phyloP scores from a whole-genome alignment of 2,888 invertebrate species.

The Dilophus febrilis region DNA sequence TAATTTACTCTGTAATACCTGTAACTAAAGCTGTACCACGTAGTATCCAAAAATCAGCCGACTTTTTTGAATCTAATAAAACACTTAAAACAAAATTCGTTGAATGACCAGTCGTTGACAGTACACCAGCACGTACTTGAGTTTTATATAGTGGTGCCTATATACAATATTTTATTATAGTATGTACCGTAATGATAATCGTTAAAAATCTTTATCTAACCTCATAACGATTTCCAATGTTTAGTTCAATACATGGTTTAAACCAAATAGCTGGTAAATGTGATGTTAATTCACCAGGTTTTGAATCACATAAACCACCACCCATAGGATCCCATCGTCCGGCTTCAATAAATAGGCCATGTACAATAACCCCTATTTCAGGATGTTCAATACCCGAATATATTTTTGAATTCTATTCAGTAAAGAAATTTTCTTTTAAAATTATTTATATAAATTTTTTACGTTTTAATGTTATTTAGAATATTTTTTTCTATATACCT shows the following conservation, averaged over 20 bases:
- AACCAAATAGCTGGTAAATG: slow-evolving; percentile 24
- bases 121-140: slow-evolving; percentile 63
- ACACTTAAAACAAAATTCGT: slow-evolving; percentile 80
- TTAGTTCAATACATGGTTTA: slow-evolving; percentile 22
- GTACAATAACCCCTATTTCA: slow-evolving; percentile 52
- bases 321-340: slow-evolving; percentile 59
- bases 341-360: slow-evolving; percentile 75
- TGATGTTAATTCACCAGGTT: slow-evolving; percentile 39
- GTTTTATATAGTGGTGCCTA: slow-evolving; percentile 74
- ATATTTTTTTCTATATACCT: slow-evolving; percentile 16
- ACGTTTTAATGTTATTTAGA: too few relatives aligned
- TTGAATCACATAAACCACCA: slow-evolving; percentile 57
- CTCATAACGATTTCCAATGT: slow-evolving; percentile 19
- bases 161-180: slow-evolving; percentile 24
- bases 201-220: too few relatives aligned
- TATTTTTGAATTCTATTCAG: slow-evolving; percentile 26
- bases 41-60: slow-evolving; percentile 69
- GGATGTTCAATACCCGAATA: slow-evolving; percentile 40
- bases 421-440: too few relatives aligned
- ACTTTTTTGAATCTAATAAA: slow-evolving; percentile 43
- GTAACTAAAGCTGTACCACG: slow-evolving; percentile 77
- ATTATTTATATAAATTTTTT: too few relatives aligned
- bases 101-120: slow-evolving; percentile 85
- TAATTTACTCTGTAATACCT: slow-evolving; percentile 50
- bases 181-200: too few relatives aligned